Percentiles rank a stretch among this genome's conserved stretches.
phyloP scores from a whole-genome alignment of 1,140 invertebrate species.

The Centruroides vittatus region DNA sequence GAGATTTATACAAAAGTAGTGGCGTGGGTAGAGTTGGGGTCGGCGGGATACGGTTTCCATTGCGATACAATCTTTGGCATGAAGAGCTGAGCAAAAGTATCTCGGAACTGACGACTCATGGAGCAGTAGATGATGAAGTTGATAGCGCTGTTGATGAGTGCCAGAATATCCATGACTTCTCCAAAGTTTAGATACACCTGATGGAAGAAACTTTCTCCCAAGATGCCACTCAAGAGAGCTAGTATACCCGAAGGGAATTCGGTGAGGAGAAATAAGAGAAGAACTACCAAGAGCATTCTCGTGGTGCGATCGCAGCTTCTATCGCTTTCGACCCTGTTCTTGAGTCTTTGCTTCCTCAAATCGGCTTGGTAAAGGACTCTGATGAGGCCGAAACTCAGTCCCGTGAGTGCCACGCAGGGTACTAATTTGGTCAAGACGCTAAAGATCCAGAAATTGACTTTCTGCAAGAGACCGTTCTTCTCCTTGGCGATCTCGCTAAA shows the following conservation, averaged over 20 bases:
- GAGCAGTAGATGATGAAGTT: conserved; percentile 89
- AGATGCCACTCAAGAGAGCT: conserved; percentile 52
- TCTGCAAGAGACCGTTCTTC: conserved; percentile 40
- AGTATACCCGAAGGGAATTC: conserved; percentile 66
- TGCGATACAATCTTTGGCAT: conserved; percentile 9
- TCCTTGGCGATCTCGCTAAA: conserved; percentile 40
- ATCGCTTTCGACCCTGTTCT: conserved; percentile 9
- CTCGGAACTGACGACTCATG: conserved; percentile 86
- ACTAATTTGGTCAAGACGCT: conserved; percentile 69
- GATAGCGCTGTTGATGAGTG: conserved; percentile 76
- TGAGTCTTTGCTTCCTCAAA: conserved; percentile 35
- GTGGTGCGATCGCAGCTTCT: conserved; percentile 55
- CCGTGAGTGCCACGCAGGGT: conserved; percentile 62
- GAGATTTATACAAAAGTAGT: not conserved
- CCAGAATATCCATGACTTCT: conserved; percentile 72
- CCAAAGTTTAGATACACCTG: conserved; percentile 59
- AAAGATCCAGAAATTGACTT: conserved; percentile 73
- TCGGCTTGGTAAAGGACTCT: conserved; percentile 40
- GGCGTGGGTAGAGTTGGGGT: not conserved
- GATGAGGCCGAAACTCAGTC: conserved; percentile 69
- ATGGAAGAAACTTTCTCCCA: conserved; percentile 53
- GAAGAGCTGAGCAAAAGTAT: conserved; percentile 65
- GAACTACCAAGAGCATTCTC: conserved; percentile 71
- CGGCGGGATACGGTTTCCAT: conserved; percentile 4
- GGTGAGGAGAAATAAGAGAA: conserved; percentile 37